phyloP scores from a whole-genome alignment of 2,113 vertebrate genomes.

The Epinephelus lanceolatus region DNA sequence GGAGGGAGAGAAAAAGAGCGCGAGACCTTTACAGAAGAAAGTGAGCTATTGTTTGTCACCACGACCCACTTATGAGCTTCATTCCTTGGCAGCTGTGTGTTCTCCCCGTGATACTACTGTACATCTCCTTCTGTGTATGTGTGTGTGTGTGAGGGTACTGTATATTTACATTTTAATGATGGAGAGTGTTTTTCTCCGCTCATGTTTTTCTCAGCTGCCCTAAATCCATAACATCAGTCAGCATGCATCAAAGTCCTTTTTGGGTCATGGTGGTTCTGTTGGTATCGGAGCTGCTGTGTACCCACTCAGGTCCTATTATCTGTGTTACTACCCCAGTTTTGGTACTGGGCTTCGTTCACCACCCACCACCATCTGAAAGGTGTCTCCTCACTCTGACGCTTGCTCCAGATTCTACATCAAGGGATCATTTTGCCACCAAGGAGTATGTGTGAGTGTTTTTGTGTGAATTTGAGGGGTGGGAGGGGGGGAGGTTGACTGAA shows the following conservation, averaged over 20 bases:
- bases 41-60: constrained; percentile 46
- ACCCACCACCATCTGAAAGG: constrained; percentile 10
- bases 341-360: constrained; percentile 4
- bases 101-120: constrained; percentile 9
- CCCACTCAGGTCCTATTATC: neutral
- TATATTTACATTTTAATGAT: constrained; percentile 9
- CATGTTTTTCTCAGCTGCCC: neutral
- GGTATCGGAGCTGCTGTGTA: neutral
- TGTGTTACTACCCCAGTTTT: constrained; percentile 15
- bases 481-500: constrained; percentile 60
- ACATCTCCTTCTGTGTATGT: neutral
- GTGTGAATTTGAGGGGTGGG: constrained; percentile 35
- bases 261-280: neutral
- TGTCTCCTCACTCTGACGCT: constrained; percentile 31
- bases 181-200: neutral
- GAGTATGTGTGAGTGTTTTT: constrained; percentile 23
- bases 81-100: constrained; percentile 42
- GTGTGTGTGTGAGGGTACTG: neutral
- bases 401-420: constrained; percentile 58
- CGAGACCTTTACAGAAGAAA: constrained; percentile 55
- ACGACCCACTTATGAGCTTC: constrained; percentile 45
- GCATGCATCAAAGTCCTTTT: neutral
- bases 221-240: constrained; percentile 10
- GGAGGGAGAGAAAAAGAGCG: constrained; percentile 2
- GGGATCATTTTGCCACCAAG: constrained; percentile 28